These are phyloP conservation scores for Trypoxylon attenuatum DNA, from an alignment of 2,888 invertebrate species.

Conservation along the genomic window DNA sequence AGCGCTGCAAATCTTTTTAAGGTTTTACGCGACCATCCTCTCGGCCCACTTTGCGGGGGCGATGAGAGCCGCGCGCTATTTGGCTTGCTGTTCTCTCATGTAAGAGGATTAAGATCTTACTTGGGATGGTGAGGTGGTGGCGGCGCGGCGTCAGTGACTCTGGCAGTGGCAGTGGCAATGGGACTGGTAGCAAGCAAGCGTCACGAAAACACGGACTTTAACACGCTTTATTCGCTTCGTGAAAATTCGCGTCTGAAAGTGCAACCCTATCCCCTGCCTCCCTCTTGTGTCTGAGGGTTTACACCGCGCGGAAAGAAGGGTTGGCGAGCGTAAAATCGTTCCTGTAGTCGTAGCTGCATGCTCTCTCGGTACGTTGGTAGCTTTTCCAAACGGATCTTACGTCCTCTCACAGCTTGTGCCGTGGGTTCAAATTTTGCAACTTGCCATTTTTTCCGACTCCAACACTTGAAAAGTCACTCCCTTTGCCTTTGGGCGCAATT, in stretches of 20 bases:
- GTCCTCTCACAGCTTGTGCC: slow-evolving; percentile 14
- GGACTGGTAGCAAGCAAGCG: slow-evolving; percentile 40
- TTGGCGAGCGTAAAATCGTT: slow-evolving; percentile 48
- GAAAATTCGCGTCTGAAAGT: slow-evolving; percentile 54
- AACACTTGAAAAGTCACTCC: too few relatives aligned
- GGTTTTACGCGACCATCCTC: slow-evolving; percentile 10
- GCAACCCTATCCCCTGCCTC: slow-evolving; percentile 34
- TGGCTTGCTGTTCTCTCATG: slow-evolving; percentile 37
- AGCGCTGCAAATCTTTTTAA: slow-evolving; percentile 35
- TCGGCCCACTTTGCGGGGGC: slow-evolving; percentile 21
- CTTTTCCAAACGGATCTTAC: slow-evolving; percentile 41
- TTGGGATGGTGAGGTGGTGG: slow-evolving; percentile 19
- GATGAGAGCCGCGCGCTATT: slow-evolving; percentile 2
- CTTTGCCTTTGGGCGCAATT: too few relatives aligned
- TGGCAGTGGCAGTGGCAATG: too few relatives aligned
- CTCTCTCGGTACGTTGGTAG: slow-evolving; percentile 22
- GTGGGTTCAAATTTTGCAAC: slow-evolving; percentile 19
- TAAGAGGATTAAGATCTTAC: slow-evolving; percentile 65
- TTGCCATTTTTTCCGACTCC: too few relatives aligned
- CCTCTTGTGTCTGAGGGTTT: slow-evolving; percentile 48
- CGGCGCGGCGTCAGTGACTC: not conserved
- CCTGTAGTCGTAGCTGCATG: slow-evolving; percentile 40
- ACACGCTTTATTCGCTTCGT: slow-evolving; percentile 49
- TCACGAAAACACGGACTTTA: slow-evolving; percentile 46
- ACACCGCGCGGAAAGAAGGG: slow-evolving; percentile 47